A percentile compares a stretch with the other conserved stretches of the same genome.
Conservation (phyloP, 2,113 vertebrate species). For the Zosterops pallidus region DNA sequence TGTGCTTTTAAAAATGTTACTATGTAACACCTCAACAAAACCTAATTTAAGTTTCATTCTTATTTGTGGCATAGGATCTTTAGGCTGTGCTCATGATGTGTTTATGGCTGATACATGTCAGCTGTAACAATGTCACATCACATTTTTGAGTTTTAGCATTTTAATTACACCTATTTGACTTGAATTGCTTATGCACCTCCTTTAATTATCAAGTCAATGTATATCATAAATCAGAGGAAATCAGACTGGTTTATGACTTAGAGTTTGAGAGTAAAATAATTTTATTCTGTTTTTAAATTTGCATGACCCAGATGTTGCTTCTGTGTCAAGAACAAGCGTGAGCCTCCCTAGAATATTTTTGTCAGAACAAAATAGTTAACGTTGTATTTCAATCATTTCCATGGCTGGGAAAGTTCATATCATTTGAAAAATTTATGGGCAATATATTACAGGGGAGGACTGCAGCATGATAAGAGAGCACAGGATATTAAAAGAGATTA, state of each 20-base stretch:
- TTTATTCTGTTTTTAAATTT: background rate
- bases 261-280: background rate
- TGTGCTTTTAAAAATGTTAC: background rate
- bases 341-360: background rate
- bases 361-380: background rate
- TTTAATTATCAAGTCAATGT: background rate
- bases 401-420: background rate
- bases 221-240: background rate
- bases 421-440: background rate
- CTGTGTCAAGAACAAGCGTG: rapidly evolving
- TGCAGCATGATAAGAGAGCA: background rate
- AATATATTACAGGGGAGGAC: background rate
- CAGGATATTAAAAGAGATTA: conserved; percentile 32
- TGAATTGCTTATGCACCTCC: background rate
- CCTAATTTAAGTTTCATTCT: background rate
- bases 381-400: background rate
- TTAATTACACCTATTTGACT: background rate
- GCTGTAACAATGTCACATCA: background rate
- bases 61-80: background rate
- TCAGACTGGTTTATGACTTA: background rate
- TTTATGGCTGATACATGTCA: background rate
- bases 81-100: background rate
- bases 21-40: background rate
- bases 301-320: background rate
- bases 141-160: background rate